These are phyloP conservation scores for Rhodinocichla rosea DNA, from an alignment of 2,113 vertebrate genomes.

Conservation along the genomic window DNA sequence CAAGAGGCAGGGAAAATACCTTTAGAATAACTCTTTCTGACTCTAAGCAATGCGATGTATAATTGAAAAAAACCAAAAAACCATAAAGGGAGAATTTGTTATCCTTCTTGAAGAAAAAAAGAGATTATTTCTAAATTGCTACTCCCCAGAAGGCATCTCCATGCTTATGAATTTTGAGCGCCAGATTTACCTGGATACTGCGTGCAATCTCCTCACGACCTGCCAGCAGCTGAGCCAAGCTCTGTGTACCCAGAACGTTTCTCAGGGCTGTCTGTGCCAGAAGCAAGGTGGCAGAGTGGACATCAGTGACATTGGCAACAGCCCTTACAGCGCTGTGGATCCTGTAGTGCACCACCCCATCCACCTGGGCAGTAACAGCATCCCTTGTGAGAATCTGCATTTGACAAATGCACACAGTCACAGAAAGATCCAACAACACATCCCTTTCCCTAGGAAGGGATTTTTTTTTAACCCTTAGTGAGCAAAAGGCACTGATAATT, in stretches of 20 bases:
- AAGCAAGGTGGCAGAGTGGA: slow-evolving; percentile 84
- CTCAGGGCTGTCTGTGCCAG: slow-evolving; percentile 90
- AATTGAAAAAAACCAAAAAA: neutral
- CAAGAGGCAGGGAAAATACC: neutral
- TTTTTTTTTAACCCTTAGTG: neutral
- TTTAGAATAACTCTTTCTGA: neutral
- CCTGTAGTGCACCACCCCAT: slow-evolving; percentile 89
- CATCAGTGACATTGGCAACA: slow-evolving; percentile 87
- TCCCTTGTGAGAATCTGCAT: slow-evolving; percentile 88
- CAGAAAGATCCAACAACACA: neutral
- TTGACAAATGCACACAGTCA: neutral
- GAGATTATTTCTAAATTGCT: neutral
- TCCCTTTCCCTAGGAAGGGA: neutral
- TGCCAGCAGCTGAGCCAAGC: slow-evolving; percentile 88
- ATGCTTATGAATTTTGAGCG: neutral
- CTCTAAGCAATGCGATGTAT: neutral
- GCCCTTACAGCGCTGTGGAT: slow-evolving; percentile 89
- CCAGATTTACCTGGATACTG: slow-evolving; percentile 83
- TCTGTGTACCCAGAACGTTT: slow-evolving; percentile 89
- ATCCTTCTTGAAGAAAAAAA: neutral
- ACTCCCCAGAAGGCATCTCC: neutral
- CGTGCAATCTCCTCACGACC: slow-evolving; percentile 86
- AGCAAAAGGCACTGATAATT: neutral
- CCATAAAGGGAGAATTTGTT: neutral
- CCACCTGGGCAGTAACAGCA: slow-evolving; percentile 86